Evolutionary conservation across 2,888 invertebrate genomes (phyloP).

Genomic region (Petrolisthes cinctipes): DNA sequence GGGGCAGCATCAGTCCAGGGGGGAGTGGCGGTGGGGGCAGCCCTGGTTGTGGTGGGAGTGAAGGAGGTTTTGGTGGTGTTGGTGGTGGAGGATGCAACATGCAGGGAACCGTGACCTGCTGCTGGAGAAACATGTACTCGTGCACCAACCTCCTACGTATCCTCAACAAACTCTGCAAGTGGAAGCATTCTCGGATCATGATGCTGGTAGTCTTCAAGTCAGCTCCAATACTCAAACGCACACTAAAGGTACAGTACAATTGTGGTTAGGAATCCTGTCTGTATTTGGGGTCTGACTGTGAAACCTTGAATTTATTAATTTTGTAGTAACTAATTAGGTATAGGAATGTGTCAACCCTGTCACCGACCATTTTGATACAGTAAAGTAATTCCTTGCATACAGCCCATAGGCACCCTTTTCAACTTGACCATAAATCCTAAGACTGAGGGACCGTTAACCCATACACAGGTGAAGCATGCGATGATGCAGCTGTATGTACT

Average conservation of each 20-base stretch:
- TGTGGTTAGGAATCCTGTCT: background rate
- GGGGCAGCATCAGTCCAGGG: conserved; percentile 67
- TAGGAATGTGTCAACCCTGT: too few species aligned
- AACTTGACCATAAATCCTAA: too few species aligned
- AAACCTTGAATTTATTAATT: too few species aligned
- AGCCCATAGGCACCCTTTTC: too few species aligned
- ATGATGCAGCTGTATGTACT: conserved; percentile 98
- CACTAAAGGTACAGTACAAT: conserved; percentile 77
- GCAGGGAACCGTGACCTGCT: conserved; percentile 77
- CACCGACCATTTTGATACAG: too few species aligned
- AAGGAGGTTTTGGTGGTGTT: conserved; percentile 27
- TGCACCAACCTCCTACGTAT: conserved; percentile 96
- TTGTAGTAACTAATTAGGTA: too few species aligned
- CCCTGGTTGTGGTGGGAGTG: conserved; percentile 41
- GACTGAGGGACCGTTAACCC: too few species aligned
- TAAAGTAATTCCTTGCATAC: too few species aligned
- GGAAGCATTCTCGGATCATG: conserved; percentile 99
- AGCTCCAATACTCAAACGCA: conserved; percentile 96
- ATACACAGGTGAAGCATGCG: conserved; percentile 81
- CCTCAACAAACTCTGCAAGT: conserved; percentile 97
- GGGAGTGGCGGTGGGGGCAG: conserved; percentile 40
- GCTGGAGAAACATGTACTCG: conserved; percentile 98
- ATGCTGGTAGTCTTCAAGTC: conserved; percentile 99
- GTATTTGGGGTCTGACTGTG: background rate
- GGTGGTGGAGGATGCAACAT: conserved; percentile 41